Percentiles rank a stretch among this genome's conserved stretches.
Conservation (phyloP, 23 tunicate species). For the Trididemnum clinides region DNA sequence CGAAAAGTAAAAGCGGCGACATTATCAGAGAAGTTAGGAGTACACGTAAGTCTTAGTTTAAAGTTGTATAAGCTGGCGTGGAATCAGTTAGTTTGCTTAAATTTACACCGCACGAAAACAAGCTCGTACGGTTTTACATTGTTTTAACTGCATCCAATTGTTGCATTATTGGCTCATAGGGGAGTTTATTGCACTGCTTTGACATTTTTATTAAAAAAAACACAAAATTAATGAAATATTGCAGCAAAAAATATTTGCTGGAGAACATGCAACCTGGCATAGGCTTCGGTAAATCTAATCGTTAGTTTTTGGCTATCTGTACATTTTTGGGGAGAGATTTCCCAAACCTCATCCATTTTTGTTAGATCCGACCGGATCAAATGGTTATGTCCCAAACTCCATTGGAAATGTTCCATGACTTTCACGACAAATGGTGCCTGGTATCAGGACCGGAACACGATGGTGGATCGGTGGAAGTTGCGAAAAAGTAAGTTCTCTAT, state of each 20-base stretch:
- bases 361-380: slow-evolving; percentile 79
- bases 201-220: no score
- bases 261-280: no score
- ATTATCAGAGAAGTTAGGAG: slow-evolving; percentile 75
- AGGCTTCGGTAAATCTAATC: no score
- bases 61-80: neutral
- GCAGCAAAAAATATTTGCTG: no score
- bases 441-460: slow-evolving; percentile 95
- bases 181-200: neutral
- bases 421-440: slow-evolving; percentile 89
- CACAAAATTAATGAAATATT: no score
- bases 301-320: no score
- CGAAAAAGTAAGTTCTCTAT: slow-evolving; percentile 76
- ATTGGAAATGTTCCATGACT: slow-evolving; percentile 81
- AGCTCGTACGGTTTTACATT: neutral
- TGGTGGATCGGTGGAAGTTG: slow-evolving; percentile 86
- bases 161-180: neutral
- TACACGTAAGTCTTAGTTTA: slow-evolving; percentile 49
- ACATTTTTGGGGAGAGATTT: no score
- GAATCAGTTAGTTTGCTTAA: neutral
- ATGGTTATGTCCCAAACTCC: slow-evolving; percentile 95
- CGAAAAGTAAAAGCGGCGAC: slow-evolving; percentile 83
- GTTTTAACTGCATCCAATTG: neutral
- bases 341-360: no score
- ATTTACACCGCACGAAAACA: neutral